phyloP scores from a whole-genome alignment of 2,113 vertebrate species.

The Leuciscus idus region DNA sequence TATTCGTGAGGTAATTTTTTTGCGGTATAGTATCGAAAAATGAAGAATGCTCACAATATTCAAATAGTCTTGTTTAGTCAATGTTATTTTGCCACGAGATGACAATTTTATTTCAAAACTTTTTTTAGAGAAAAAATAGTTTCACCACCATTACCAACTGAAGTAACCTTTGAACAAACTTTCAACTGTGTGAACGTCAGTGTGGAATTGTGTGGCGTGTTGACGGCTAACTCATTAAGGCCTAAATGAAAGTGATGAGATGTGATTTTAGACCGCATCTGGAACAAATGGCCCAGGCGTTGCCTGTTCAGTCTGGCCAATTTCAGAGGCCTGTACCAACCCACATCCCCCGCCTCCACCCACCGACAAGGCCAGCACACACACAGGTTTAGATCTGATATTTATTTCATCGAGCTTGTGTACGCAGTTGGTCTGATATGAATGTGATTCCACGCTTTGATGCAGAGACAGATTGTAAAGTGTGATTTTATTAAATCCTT shows the following conservation, averaged over 20 bases:
- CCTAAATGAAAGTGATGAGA: slow-evolving; percentile 80
- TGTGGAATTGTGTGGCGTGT: slow-evolving; percentile 60
- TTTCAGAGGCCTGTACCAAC: slow-evolving; percentile 53
- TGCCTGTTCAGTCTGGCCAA: slow-evolving; percentile 67
- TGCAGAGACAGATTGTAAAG: slow-evolving; percentile 85
- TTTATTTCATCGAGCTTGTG: slow-evolving; percentile 48
- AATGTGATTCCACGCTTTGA: slow-evolving; percentile 84
- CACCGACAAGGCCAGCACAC: slow-evolving; percentile 29
- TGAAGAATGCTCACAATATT: background rate
- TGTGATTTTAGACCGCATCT: slow-evolving; percentile 79
- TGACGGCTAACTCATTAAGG: slow-evolving; percentile 77
- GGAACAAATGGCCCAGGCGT: slow-evolving; percentile 77
- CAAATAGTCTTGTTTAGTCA: background rate
- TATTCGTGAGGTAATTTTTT: background rate
- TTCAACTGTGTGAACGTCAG: slow-evolving; percentile 23
- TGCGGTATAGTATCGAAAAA: background rate
- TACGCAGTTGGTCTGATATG: slow-evolving; percentile 66
- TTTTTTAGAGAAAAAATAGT: background rate
- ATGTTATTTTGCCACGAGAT: background rate
- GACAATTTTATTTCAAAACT: background rate
- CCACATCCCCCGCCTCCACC: slow-evolving; percentile 33
- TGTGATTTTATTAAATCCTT: slow-evolving; percentile 87
- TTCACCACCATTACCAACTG: background rate
- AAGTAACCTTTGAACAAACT: slow-evolving; percentile 9
- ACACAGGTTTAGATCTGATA: slow-evolving; percentile 54